Conservation (phyloP, 2,888 invertebrate species). For the Herminia tarsipennalis region DNA sequence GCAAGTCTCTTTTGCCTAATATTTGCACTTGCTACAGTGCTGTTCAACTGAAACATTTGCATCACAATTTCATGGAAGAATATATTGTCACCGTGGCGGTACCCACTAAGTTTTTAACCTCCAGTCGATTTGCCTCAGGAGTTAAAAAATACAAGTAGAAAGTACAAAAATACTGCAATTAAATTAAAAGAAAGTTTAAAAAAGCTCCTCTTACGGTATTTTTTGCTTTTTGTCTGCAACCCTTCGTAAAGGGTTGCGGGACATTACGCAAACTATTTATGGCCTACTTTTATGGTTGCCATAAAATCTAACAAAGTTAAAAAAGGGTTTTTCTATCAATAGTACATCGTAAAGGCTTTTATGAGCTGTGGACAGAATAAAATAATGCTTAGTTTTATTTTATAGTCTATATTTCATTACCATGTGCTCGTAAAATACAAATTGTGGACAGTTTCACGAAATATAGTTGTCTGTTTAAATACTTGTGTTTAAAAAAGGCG, state of each 20-base stretch:
- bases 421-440: not conserved
- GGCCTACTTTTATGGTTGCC: constrained; percentile 38
- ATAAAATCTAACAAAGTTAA: constrained; percentile 39
- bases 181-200: constrained; percentile 8
- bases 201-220: constrained; percentile 7
- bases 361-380: constrained; percentile 36
- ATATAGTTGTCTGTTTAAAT: not conserved
- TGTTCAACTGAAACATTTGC: no score
- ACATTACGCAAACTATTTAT: constrained; percentile 35
- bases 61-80: no score
- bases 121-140: no score
- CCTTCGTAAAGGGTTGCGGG: constrained; percentile 47
- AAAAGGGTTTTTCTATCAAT: constrained; percentile 30
- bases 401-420: constrained; percentile 20
- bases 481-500: not conserved
- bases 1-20: no score
- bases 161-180: constrained; percentile 17
- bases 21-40: no score
- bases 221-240: constrained; percentile 40
- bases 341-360: constrained; percentile 35
- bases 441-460: not conserved
- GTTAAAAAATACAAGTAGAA: not conserved
- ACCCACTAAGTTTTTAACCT: no score
- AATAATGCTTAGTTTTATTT: constrained; percentile 36
- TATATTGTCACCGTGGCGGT: no score